phyloP scores from a whole-genome alignment of 2,113 vertebrate genomes.

The Daubentonia madagascariensis region DNA sequence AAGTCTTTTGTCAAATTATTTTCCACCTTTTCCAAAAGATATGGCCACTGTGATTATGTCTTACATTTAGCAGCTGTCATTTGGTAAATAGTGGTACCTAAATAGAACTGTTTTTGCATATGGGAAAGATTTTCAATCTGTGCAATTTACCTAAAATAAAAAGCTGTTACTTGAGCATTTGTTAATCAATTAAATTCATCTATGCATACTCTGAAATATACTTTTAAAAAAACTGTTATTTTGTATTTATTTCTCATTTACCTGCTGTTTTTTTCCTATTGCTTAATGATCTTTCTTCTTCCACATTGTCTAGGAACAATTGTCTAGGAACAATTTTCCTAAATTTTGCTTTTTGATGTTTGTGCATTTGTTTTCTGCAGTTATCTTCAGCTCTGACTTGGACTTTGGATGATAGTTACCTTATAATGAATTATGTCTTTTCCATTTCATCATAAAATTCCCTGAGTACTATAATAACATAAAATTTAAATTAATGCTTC shows the following conservation, averaged over 20 bases:
- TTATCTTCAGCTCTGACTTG: not conserved
- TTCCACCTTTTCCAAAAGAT: not conserved
- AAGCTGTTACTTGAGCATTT: not conserved
- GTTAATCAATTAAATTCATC: not conserved
- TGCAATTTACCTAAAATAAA: not conserved
- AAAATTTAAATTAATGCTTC: not conserved
- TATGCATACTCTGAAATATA: not conserved
- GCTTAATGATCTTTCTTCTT: not conserved
- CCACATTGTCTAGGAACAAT: no score
- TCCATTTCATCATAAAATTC: not conserved
- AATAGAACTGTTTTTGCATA: not conserved
- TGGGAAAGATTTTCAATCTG: not conserved
- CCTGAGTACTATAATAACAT: not conserved
- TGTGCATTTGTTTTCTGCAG: not conserved
- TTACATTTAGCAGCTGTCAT: not conserved
- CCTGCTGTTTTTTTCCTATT: not conserved
- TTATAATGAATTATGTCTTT: not conserved
- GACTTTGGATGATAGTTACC: not conserved
- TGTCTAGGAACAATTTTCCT: not conserved
- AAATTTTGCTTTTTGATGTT: not conserved
- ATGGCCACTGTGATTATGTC: not conserved
- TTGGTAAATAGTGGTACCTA: not conserved
- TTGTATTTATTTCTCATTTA: not conserved
- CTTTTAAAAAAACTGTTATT: not conserved
- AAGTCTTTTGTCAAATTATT: not conserved